These are phyloP conservation scores for Ictidomys tridecemlineatus DNA, from an alignment of 2,113 vertebrate species.

Conservation along the genomic window DNA sequence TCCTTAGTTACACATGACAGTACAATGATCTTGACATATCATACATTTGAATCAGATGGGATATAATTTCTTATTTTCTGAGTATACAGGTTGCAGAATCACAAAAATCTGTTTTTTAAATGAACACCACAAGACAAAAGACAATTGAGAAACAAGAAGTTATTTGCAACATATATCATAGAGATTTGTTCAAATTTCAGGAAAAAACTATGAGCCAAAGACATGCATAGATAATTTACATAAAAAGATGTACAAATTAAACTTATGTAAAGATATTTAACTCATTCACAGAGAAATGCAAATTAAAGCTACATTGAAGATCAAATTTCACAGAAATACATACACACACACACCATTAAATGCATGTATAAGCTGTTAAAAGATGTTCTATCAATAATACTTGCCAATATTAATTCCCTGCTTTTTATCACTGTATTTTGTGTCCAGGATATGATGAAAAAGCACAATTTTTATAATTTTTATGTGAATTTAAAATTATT, in stretches of 20 bases:
- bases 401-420: not conserved
- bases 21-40: too few relatives aligned
- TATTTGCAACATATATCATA: not conserved
- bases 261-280: not conserved
- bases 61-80: too few relatives aligned
- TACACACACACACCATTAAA: not conserved
- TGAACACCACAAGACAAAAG: not conserved
- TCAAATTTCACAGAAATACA: not conserved
- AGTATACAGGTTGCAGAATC: too few relatives aligned
- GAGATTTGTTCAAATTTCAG: not conserved
- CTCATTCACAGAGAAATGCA: not conserved
- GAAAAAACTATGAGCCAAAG: not conserved
- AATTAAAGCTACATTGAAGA: not conserved
- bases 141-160: not conserved
- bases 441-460: not conserved
- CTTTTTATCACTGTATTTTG: not conserved
- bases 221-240: not conserved
- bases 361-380: not conserved
- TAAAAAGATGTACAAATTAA: not conserved
- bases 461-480: not conserved
- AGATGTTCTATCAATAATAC: not conserved
- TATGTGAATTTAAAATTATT: slow-evolving; percentile 32
- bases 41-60: too few relatives aligned
- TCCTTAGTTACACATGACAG: too few relatives aligned
- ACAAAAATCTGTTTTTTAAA: not conserved